Conservation (phyloP, 2,113 vertebrate species). For the Tragelaphus strepsiceros region DNA sequence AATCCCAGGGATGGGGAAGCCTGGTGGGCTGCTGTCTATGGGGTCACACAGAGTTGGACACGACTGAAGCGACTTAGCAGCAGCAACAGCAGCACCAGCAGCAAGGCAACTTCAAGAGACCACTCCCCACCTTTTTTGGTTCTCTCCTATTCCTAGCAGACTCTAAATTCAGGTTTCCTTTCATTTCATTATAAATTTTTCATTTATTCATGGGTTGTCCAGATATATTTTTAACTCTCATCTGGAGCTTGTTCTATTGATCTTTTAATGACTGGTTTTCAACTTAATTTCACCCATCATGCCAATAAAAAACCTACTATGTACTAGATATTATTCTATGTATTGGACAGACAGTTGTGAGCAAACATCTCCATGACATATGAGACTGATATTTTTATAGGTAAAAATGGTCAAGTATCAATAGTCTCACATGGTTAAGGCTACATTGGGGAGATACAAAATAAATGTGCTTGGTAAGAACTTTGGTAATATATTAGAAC, state of each 20-base stretch:
- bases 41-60: too few species aligned
- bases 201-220: neutral
- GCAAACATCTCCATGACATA: neutral
- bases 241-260: neutral
- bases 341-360: neutral
- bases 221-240: neutral
- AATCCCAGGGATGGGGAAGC: too few species aligned
- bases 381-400: neutral
- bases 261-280: neutral
- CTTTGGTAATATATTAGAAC: neutral
- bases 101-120: neutral
- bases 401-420: neutral
- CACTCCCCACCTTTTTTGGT: neutral
- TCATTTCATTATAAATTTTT: neutral
- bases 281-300: neutral
- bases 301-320: neutral
- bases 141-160: neutral
- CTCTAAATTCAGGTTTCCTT: neutral
- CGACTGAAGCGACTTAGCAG: too few species aligned
- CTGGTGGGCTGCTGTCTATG: too few species aligned
- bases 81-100: too few species aligned
- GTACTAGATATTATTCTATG: neutral
- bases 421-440: neutral
- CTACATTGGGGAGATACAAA: neutral
- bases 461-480: neutral